These are phyloP conservation scores for Sitobion miscanthi DNA, from an alignment of 1,140 invertebrate species.

Conservation along the genomic window DNA sequence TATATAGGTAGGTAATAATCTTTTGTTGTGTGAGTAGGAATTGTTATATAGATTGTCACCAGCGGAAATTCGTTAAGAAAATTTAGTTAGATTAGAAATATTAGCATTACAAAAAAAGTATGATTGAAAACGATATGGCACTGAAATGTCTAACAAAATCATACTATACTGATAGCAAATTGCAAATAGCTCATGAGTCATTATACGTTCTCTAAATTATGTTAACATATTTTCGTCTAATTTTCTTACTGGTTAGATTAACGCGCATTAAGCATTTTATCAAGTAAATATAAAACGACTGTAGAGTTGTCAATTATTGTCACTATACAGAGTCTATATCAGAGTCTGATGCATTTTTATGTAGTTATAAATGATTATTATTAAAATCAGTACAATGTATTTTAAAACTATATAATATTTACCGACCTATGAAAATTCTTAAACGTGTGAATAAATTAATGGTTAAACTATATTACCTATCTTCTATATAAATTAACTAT, in stretches of 20 bases:
- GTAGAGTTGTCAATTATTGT: background rate
- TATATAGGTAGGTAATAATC: background rate
- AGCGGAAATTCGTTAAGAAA: background rate
- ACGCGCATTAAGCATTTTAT: background rate
- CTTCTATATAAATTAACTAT: too few species aligned
- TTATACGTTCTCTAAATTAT: background rate
- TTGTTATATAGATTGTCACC: background rate
- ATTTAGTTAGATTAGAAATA: background rate
- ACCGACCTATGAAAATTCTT: background rate
- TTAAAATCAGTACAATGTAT: background rate
- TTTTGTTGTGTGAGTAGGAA: background rate
- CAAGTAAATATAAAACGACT: background rate
- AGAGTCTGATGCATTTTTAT: background rate
- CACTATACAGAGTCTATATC: too few species aligned
- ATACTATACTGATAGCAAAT: background rate
- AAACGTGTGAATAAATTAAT: background rate
- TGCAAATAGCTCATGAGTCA: background rate
- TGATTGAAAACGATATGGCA: background rate
- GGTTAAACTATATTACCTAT: background rate
- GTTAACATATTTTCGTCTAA: background rate
- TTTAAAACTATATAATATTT: background rate
- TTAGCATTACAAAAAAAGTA: background rate
- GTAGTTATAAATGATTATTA: background rate
- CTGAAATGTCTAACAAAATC: background rate
- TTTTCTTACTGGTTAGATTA: background rate